Percentiles rank a stretch among this genome's conserved stretches.
These are phyloP conservation scores for Nerophis ophidion DNA, from an alignment of 2,113 vertebrate genomes.

Conservation along the genomic window DNA sequence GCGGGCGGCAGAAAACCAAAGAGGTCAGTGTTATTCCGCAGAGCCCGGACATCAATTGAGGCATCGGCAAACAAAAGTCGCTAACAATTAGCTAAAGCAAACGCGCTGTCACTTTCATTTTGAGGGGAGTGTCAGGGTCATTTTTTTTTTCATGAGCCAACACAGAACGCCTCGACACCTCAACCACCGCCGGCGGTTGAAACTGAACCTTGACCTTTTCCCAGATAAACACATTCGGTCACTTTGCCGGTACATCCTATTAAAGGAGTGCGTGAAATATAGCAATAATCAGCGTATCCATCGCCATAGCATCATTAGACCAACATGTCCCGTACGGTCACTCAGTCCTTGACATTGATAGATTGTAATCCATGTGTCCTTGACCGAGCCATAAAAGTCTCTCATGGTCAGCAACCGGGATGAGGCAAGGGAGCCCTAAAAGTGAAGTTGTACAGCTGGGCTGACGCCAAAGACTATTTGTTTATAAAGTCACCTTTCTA, in stretches of 20 bases:
- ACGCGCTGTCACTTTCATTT: constrained; percentile 19
- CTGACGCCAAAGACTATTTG: neutral
- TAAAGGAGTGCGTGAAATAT: neutral
- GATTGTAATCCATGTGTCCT: neutral
- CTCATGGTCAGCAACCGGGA: neutral
- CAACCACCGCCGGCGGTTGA: neutral
- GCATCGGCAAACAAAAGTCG: constrained; percentile 26
- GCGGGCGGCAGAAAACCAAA: neutral
- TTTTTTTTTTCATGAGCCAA: constrained; percentile 17
- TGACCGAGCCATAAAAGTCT: neutral
- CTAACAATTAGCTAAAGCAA: constrained; percentile 44
- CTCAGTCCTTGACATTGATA: neutral
- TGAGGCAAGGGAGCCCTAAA: neutral
- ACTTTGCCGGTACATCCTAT: neutral
- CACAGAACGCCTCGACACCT: neutral
- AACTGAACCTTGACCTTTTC: no score
- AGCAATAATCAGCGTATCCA: neutral
- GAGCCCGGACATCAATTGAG: constrained; percentile 22
- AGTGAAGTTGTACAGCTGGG: neutral
- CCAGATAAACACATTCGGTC: no score
- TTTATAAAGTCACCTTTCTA: neutral
- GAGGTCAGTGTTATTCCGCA: constrained; percentile 15
- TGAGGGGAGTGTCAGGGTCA: constrained; percentile 34
- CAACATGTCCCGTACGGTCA: neutral
- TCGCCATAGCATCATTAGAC: neutral